A percentile compares a stretch with the other conserved stretches of the same genome.
Evolutionary conservation across 2,113 vertebrate species (phyloP).

Genomic region (Dicrurus megarhynchus): DNA sequence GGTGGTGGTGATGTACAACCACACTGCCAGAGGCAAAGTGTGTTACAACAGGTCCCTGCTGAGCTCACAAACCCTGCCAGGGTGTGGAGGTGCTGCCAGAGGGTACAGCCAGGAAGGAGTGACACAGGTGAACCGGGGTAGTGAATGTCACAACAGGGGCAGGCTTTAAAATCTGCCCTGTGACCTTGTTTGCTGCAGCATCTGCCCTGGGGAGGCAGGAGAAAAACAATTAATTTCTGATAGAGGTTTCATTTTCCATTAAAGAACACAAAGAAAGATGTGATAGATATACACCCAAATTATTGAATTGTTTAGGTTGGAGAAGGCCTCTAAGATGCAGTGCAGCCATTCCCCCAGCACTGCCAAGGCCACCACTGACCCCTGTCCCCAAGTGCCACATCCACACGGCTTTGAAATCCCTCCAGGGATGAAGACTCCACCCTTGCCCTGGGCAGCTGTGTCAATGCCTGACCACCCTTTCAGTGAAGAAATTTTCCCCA

Average conservation of each 20-base stretch:
- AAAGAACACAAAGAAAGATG: background rate
- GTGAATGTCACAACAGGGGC: background rate
- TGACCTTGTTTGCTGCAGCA: background rate
- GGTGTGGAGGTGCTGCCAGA: background rate
- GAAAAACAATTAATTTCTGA: background rate
- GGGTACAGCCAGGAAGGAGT: background rate
- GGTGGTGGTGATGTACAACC: background rate
- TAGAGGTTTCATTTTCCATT: background rate
- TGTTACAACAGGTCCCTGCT: background rate
- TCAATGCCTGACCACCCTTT: background rate
- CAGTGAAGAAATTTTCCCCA: background rate
- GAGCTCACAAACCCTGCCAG: background rate
- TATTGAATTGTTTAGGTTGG: background rate
- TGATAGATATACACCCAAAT: background rate
- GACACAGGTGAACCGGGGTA: background rate
- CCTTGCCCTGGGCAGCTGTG: background rate
- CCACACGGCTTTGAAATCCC: fast-evolving
- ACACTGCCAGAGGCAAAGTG: background rate
- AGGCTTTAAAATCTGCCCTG: background rate
- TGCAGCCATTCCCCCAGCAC: background rate
- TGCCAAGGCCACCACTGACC: background rate
- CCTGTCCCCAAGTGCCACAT: background rate
- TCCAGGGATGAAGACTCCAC: background rate
- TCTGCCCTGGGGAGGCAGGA: background rate
- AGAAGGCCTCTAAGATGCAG: background rate